phyloP scores from a whole-genome alignment of 2,888 invertebrate genomes.

The Lasioglossum oenotherae region DNA sequence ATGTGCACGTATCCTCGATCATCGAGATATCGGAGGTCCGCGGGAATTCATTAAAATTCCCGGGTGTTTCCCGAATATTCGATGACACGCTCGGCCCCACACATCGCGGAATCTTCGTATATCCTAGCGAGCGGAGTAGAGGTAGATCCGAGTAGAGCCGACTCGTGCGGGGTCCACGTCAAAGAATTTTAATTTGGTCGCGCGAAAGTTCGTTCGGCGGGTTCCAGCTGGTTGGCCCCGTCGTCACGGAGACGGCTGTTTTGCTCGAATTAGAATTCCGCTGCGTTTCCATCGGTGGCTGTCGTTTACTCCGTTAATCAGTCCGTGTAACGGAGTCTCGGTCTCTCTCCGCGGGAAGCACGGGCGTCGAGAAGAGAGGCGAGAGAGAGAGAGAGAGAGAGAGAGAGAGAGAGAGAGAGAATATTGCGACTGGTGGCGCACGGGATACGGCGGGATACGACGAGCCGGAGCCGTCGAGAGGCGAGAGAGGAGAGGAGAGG shows the following conservation, averaged over 20 bases:
- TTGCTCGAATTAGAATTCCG: conserved; percentile 42
- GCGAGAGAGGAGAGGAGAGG: conserved; percentile 1
- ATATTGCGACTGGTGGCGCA: conserved; percentile 46
- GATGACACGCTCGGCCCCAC: conserved; percentile 28
- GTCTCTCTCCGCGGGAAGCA: neutral
- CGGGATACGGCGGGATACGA: conserved; percentile 8
- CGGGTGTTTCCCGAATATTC: conserved; percentile 46
- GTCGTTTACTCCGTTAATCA: conserved; percentile 63
- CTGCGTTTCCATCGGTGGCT: conserved; percentile 42
- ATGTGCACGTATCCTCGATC: neutral
- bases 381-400: neutral
- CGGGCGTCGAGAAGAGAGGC: neutral
- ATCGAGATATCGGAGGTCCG: neutral
- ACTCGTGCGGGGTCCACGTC: conserved; percentile 32
- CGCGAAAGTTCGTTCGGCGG: conserved; percentile 26
- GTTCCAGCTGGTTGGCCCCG: neutral
- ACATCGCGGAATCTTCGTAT: conserved; percentile 67
- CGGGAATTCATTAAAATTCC: conserved; percentile 54
- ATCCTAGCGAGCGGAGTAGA: conserved; percentile 1
- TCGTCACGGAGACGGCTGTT: conserved; percentile 15
- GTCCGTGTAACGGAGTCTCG: conserved; percentile 22
- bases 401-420: neutral
- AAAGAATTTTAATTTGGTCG: conserved; percentile 61
- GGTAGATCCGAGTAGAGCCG: neutral
- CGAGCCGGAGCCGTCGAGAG: neutral